Percentiles rank a stretch among this genome's conserved stretches.
These are phyloP conservation scores for Probosciger aterrimus DNA, from an alignment of 2,113 vertebrate species.

Conservation along the genomic window DNA sequence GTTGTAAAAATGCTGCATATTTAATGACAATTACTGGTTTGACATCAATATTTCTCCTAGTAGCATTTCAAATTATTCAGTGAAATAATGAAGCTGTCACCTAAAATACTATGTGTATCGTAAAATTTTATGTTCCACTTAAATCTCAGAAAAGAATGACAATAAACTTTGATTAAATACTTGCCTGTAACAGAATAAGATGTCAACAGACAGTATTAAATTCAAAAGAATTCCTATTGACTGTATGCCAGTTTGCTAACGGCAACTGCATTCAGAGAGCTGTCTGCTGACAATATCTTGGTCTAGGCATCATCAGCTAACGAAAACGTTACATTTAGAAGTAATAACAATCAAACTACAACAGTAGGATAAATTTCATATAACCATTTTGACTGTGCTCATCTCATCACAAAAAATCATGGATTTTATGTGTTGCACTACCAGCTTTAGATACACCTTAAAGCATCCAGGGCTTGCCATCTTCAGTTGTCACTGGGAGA, in stretches of 20 bases:
- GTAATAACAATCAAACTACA: conserved; percentile 48
- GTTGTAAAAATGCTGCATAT: conserved; percentile 39
- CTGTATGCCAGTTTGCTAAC: conserved; percentile 54
- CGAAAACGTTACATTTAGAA: conserved; percentile 13
- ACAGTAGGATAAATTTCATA: conserved; percentile 8
- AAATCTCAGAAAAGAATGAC: conserved; percentile 73
- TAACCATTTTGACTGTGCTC: background rate
- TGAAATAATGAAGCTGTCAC: conserved; percentile 73
- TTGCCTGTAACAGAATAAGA: conserved; percentile 64
- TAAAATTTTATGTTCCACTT: conserved; percentile 76
- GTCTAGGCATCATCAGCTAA: conserved; percentile 33
- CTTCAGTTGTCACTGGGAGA: background rate
- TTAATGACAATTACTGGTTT: conserved; percentile 63
- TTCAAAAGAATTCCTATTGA: conserved; percentile 52
- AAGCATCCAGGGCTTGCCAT: background rate
- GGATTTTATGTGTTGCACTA: background rate
- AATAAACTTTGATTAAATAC: conserved; percentile 76
- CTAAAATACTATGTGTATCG: conserved; percentile 61
- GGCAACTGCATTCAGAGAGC: conserved; percentile 30
- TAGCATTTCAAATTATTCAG: conserved; percentile 56
- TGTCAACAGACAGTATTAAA: conserved; percentile 59
- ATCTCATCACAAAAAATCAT: background rate
- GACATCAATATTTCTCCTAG: conserved; percentile 62
- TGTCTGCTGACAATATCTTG: background rate
- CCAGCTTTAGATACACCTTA: background rate